Evolutionary conservation across 1,140 invertebrate genomes (phyloP), one percentile per base, ranked within the genome.

Genomic region (Armadillidium nasatum): DNA sequence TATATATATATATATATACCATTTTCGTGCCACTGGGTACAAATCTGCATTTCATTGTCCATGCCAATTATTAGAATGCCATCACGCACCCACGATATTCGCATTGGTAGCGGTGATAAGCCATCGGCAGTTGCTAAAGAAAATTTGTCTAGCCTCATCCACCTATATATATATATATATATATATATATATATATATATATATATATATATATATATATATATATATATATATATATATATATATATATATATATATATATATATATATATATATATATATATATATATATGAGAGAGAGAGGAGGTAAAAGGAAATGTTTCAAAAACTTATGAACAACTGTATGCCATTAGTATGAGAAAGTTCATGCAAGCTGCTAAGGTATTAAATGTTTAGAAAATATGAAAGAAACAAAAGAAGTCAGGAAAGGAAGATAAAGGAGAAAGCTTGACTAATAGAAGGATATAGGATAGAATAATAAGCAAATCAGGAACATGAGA

Each of bases 1-100:
- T 21, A 71, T 15, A n/a, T 9, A 15, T 21, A 13, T 71, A 15
- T n/a, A 7, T 19, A 2, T 4, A 2, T 60, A 60, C 50, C 7
- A 60, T 7, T 7, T 19, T 19, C 19, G 50, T 60, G 11, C 97
- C 97, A 99, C 84, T 99, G 97, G 0, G 95, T 97, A 84, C 98
- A 99, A 0, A 99, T 95, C 82, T 99, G 95, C 95, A 99, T 98
- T 85, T 99, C 97, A 44, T 96, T 99, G 83, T 98, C 95, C 96
- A 99, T 98, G 23, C 96, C 97, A 7, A 99, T 95, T 0, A 99
- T 94, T 4, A 99, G 86, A 79, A 99, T 96, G 4, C 97, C 97
- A 83, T 98, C 96, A 44, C 97, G 88, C 0, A 98, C 96, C 97
- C 97, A 99, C 0, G 94, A 97, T 79, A 98, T 93, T 84, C 98